Evolutionary conservation across 2,797 vertebrate species (phyloP).

Genomic region (Cirrhinus mrigala): DNA sequence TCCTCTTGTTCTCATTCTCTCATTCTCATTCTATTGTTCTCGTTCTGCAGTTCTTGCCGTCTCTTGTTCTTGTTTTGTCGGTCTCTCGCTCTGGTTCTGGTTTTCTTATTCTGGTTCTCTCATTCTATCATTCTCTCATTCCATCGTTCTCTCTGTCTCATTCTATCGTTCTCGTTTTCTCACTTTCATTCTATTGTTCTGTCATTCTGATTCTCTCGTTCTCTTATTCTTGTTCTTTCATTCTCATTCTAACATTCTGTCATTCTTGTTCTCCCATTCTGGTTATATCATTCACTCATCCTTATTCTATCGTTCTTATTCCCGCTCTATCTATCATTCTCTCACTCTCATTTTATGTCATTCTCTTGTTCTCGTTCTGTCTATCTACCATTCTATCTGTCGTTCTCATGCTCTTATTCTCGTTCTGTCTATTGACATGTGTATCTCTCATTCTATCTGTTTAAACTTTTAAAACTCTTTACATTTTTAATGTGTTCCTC

Average conservation of each 20-base stretch:
- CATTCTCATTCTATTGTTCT: not conserved
- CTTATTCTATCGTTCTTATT: too few species aligned
- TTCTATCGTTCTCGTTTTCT: too few species aligned
- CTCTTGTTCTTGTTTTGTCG: not conserved
- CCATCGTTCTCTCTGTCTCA: not conserved
- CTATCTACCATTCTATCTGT: too few species aligned
- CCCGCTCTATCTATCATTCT: too few species aligned
- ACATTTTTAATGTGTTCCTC: not conserved
- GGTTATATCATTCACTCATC: too few species aligned
- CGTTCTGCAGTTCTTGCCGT: too few species aligned
- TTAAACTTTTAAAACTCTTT: not conserved
- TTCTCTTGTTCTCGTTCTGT: too few species aligned
- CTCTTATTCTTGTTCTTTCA: not conserved
- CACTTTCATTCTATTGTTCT: not conserved
- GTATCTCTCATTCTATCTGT: not conserved
- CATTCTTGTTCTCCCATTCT: too few species aligned
- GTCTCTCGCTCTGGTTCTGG: too few species aligned
- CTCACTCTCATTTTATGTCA: not conserved
- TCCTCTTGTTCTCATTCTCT: not conserved
- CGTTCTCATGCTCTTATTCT: not conserved
- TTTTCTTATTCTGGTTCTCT: not conserved
- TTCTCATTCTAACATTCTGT: not conserved
- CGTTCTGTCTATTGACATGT: not conserved
- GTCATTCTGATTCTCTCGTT: not conserved
- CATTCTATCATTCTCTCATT: too few species aligned